Evolutionary conservation across 35 echinoderm and acorn worm genomes (phyloP).

Genomic region (Eucidaris tribuloides): DNA sequence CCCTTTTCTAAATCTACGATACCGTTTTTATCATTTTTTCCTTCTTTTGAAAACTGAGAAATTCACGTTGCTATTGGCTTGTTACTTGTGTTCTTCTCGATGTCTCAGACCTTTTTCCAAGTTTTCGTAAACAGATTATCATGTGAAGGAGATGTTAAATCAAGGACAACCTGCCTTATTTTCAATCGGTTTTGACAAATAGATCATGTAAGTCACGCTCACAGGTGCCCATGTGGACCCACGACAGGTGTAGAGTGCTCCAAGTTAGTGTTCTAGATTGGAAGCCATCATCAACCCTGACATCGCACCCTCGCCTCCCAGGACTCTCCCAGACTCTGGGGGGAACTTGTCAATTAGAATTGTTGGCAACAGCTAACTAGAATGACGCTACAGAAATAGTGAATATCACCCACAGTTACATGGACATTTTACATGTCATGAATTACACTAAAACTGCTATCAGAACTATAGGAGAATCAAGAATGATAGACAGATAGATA

Average conservation of each 20-base stretch:
- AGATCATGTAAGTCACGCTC: neutral
- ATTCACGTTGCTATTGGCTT: too few species aligned
- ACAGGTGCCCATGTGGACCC: neutral
- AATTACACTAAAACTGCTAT: neutral
- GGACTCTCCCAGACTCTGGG: neutral
- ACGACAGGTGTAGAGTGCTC: neutral
- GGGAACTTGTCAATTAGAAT: conserved; percentile 35
- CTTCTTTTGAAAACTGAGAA: too few species aligned
- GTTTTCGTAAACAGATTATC: too few species aligned
- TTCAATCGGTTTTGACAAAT: too few species aligned
- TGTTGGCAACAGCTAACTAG: neutral
- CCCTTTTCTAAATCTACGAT: too few species aligned
- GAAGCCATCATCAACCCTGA: neutral
- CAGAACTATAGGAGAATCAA: neutral
- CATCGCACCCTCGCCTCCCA: neutral
- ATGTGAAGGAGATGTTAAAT: too few species aligned
- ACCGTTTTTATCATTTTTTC: too few species aligned
- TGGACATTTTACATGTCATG: neutral
- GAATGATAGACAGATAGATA: neutral
- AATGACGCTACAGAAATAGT: neutral
- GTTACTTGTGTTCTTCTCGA: too few species aligned
- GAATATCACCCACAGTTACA: neutral
- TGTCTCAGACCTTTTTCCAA: too few species aligned
- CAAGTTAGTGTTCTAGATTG: neutral
- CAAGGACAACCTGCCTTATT: too few species aligned